A percentile compares a stretch with the other conserved stretches of the same genome.
Conservation (phyloP, 2,113 vertebrate genomes). For the Rhinolophus sinicus region DNA sequence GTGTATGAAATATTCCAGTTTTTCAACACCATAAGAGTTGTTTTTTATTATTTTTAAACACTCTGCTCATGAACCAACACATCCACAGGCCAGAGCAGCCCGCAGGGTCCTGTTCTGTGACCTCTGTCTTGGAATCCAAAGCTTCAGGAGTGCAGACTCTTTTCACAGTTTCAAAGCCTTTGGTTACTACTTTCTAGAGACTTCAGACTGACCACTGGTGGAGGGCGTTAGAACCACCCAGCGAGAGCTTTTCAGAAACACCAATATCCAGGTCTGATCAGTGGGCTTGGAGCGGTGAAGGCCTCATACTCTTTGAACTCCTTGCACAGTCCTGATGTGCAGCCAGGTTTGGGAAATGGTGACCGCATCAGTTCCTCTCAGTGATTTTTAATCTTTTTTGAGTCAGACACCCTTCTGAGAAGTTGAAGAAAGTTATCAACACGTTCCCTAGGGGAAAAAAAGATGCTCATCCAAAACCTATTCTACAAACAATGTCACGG, state of each 20-base stretch:
- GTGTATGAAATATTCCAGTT: not conserved
- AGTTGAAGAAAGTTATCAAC: not conserved
- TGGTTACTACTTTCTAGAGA: not conserved
- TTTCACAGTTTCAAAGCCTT: not conserved
- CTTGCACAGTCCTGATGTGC: not conserved
- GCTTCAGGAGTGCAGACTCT: not conserved
- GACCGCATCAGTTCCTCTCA: not conserved
- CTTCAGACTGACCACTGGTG: not conserved
- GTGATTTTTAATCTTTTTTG: not conserved
- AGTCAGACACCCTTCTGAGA: not conserved
- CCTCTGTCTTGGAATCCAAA: not conserved
- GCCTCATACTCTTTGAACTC: not conserved
- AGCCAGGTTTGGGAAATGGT: not conserved
- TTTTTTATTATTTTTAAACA: not conserved
- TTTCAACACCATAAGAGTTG: constrained; percentile 1
- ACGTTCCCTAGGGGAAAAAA: not conserved
- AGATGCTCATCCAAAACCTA: not conserved
- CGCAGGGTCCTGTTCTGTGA: not conserved
- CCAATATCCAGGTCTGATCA: not conserved
- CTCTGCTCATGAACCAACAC: not conserved
- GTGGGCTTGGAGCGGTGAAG: not conserved
- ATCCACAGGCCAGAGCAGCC: not conserved
- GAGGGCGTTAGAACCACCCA: not conserved
- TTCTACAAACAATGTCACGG: not conserved
- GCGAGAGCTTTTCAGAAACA: not conserved